Percentiles rank a stretch among this genome's conserved stretches.
Conservation (phyloP, 2,113 vertebrate species). For the Corvus cornix region DNA sequence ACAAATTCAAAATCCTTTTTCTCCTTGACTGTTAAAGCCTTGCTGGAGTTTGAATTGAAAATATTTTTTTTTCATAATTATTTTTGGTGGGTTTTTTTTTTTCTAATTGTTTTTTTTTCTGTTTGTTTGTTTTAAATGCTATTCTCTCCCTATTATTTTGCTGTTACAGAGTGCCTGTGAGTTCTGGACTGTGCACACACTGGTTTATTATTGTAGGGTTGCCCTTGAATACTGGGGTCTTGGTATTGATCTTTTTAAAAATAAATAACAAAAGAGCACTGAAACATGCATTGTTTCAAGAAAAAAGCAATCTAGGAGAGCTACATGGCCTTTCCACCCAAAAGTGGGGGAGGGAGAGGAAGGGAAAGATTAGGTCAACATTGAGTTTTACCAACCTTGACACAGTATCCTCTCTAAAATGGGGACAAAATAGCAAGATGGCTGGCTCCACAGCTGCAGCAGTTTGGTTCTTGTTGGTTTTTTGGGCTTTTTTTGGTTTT, state of each 20-base stretch:
- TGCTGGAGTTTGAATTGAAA: constrained; percentile 43
- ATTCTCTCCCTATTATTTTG: background rate
- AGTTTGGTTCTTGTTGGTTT: background rate
- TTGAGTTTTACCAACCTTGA: constrained; percentile 71
- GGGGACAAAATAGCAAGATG: constrained; percentile 77
- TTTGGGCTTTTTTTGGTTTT: background rate
- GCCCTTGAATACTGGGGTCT: constrained; percentile 68
- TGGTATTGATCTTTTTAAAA: constrained; percentile 69
- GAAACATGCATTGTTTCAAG: constrained; percentile 34
- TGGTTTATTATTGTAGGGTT: constrained; percentile 71
- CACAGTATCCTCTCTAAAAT: constrained; percentile 71
- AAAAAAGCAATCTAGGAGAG: constrained; percentile 52
- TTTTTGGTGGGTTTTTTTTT: background rate
- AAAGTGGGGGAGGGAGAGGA: constrained; percentile 52
- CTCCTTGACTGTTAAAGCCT: constrained; percentile 15
- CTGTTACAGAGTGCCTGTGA: constrained; percentile 34
- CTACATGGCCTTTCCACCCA: constrained; percentile 48
- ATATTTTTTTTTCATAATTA: background rate
- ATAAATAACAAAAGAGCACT: constrained; percentile 64
- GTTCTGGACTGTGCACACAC: constrained; percentile 39
- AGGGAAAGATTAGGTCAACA: constrained; percentile 63
- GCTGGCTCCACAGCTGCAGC: constrained; percentile 73
- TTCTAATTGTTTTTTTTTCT: background rate
- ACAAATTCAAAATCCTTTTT: constrained; percentile 55
- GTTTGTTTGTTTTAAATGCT: background rate